phyloP scores from a whole-genome alignment of 2,888 invertebrate genomes.

The Peribatodes rhomboidaria region DNA sequence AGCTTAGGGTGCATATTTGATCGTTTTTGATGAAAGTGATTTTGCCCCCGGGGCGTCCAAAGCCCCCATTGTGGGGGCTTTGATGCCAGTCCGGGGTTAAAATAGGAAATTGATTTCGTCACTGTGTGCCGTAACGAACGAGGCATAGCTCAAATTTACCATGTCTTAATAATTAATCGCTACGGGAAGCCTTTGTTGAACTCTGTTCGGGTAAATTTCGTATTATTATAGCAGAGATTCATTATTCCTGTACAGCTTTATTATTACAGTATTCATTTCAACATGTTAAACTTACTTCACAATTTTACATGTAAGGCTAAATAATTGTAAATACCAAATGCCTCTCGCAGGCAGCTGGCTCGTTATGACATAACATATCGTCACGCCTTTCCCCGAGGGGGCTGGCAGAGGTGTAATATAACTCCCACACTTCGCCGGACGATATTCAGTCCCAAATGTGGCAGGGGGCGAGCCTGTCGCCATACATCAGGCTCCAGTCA shows the following conservation, averaged over 20 bases:
- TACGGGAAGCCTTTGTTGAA: conserved; percentile 25
- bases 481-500: too few species aligned
- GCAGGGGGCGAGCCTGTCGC: too few species aligned
- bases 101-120: conserved; percentile 46
- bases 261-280: too few species aligned
- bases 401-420: too few species aligned
- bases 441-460: too few species aligned
- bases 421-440: too few species aligned
- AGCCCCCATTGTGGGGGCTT: conserved; percentile 52
- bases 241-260: background rate
- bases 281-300: background rate
- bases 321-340: too few species aligned
- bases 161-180: conserved; percentile 31
- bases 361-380: too few species aligned
- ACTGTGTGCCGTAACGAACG: conserved; percentile 34
- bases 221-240: conserved; percentile 1
- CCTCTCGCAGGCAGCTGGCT: too few species aligned
- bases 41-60: conserved; percentile 48
- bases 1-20: conserved; percentile 82
- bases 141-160: conserved; percentile 24
- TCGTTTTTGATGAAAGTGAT: conserved; percentile 65
- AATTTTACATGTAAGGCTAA: background rate
- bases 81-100: conserved; percentile 46
- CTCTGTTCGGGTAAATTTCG: conserved; percentile 2
- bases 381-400: too few species aligned